Base-by-base conservation (phyloP, 2,888 invertebrate species). In the Pseudococcus jackbeardsleyi region DNA sequence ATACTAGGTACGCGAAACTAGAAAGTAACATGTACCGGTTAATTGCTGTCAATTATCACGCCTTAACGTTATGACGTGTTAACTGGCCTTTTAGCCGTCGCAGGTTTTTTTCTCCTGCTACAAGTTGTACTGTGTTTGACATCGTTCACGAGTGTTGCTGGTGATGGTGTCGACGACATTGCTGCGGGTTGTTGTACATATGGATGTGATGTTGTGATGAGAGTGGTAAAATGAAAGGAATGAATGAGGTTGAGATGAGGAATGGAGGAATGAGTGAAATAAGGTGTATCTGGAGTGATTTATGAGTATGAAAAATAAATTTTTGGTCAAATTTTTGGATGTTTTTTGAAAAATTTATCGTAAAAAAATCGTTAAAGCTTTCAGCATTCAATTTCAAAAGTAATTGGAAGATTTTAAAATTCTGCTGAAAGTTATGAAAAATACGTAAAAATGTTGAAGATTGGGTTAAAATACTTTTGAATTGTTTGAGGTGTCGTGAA, bases 31-130 rank as follows among this genome's bases (percentile, higher is more conserved):
- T 82, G 79, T 82, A 82, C 79, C 79, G 79, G 79, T 82, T 82
- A 82, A 82, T 82, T 82, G 79, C 79, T 82, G 79, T 82, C 79
- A 82, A 82, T 82, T 82, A 82, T 82, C 79, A 82, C 46, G 79
- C 79, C 42, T 72, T 82, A 82, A 82, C 79, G 12, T 42, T 82
- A 33, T 82, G 79, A 46, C 79, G 79, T 82, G 79, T 82, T 82
- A 82, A 82, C 79, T 82, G 79, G 79, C 79, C 79, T 82, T 82
- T 82, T 46, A 82, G 79, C 79, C 46, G 79, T 82, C 79, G 46
- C 19, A 19, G 79, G 19, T 42, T 82, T 82, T 82, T 82, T 72
- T 72, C 33, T 64, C 64, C 19, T 42, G 42, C 9, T 33, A 72
- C 72, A 39, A 33, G 72, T 72, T 72, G 33, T 33, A 39, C 33